Evolutionary conservation across 2,888 invertebrate genomes (phyloP), one percentile per base, ranked within the genome.

Genomic region (Tricholauxania praeusta): DNA sequence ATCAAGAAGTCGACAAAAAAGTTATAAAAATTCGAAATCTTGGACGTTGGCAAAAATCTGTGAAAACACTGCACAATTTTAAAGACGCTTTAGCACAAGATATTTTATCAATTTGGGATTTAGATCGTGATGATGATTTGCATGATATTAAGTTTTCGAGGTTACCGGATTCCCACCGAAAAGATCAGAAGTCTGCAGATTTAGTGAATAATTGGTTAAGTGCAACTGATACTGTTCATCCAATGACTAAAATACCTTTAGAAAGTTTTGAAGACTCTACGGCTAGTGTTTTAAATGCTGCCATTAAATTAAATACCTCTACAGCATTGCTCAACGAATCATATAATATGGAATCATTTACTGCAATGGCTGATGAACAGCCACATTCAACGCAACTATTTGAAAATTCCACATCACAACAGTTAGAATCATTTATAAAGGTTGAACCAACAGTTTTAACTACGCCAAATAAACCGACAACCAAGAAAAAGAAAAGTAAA

Each of bases 31-130:
- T 69, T 15, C 75, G 67, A 7, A 49, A 60, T 59, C 60, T 78
- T n/a, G 80, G 79, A 12, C 79, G 80, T 12, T 84, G 84, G 84
- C 81, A 81, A 68, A 81, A 80, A 71, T 74, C 83, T 1, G 51
- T 81, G 19, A 49, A 73, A 28, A 57, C 72, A 2, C 75, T 83
- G 17, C 72, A 76, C 62, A 71, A 76, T 1, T 84, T 77, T 70
- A 82, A 82, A 75, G 84, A 84, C 75, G 81, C 78, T 1, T 76
- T 84, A 12, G 82, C 78, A 3, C 1, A 75, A 6, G 79, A 81
- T 72, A 60, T 84, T 59, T 72, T 83, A 17, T 72, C 79, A 0
- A 72, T 81, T 70, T 83, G 84, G 84, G 82, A 82, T 68, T 76
- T 83, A 67, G 80, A 80, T 17, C 60, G 72, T 19, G 77, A 79